Evolutionary conservation across 2,797 vertebrate species (phyloP), one percentile per base, ranked within the genome.

Genomic region (Crocidura indochinensis): DNA sequence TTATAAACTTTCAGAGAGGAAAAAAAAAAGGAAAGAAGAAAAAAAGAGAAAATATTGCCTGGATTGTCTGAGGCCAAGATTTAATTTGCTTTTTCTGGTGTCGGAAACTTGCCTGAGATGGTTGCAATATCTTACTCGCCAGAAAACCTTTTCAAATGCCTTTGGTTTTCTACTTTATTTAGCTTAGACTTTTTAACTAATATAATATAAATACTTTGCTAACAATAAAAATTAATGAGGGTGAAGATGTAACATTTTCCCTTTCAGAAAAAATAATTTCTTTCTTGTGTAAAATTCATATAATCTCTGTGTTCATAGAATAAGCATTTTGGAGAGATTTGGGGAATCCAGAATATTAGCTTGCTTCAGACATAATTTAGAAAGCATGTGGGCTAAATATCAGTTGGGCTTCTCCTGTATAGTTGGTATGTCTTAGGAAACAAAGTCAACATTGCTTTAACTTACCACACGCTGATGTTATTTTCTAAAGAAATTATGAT

Each of bases 141-240:
- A 88, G 24, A 51, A 91, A 94, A 20, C 86, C 53, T 51, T 90
- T 72, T 92, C 92, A 68, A 56, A 84, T 75, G 78, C 68, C 72
- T 95, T 90, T 69, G 67, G 26, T 82, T 88, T 88, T 71, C 51
- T 72, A n/a, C 38, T 93, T 64, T 84, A 78, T 85, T 90, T 73
- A 89, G 67, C 80, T n/a, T 26, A 79, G 56, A 73, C 15, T 88
- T 88, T 94, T 65, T 87, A 77, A 81, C 80, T 91, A 87, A 82
- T 72, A 68, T 60, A 80, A 79, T 92, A 74, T 90, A 80, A 94
- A 87, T 81, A 31, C 27, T 78, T 95, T 69, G 62, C 19, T 51
- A 83, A 86, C 49, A 29, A 65, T 96, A 91, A 91, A 92, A 93
- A 74, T 76, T 56, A 94, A 84, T 90, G 77, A 90, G 26, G 47